These are phyloP conservation scores for Campylomormyrus tamandua DNA, from an alignment of 2,113 vertebrate species.

Conservation along the genomic window DNA sequence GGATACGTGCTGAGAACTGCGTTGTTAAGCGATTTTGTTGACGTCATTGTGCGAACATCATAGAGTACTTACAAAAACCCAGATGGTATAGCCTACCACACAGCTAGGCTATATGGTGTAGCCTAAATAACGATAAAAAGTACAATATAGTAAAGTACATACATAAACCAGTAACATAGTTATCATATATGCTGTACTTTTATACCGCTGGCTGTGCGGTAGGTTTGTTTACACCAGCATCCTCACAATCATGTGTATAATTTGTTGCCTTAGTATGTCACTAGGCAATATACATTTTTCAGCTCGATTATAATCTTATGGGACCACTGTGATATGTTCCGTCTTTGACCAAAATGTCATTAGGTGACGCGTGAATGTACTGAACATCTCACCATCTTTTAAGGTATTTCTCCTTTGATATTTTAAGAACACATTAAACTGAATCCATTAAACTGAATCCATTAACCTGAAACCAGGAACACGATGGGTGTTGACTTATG, in stretches of 20 bases:
- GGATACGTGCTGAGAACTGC: neutral
- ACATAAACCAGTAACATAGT: neutral
- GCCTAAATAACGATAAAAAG: neutral
- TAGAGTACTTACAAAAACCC: neutral
- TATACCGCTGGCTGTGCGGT: neutral
- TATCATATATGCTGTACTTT: neutral
- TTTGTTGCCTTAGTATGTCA: neutral
- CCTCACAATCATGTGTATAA: neutral
- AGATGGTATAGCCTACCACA: neutral
- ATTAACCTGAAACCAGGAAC: neutral
- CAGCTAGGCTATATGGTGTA: neutral
- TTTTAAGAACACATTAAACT: neutral
- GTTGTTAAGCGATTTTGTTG: neutral
- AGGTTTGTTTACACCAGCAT: neutral
- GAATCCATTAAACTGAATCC: neutral
- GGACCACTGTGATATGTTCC: neutral
- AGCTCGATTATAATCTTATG: neutral
- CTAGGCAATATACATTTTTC: neutral
- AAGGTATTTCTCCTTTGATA: neutral
- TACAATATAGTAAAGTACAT: neutral
- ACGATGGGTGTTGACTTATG: neutral
- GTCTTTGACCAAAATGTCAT: neutral
- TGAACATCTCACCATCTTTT: neutral
- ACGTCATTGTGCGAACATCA: neutral
- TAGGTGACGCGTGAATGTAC: neutral